Base-by-base conservation (phyloP, 2,797 vertebrate genomes). In the Philypnodon macrostomus region DNA sequence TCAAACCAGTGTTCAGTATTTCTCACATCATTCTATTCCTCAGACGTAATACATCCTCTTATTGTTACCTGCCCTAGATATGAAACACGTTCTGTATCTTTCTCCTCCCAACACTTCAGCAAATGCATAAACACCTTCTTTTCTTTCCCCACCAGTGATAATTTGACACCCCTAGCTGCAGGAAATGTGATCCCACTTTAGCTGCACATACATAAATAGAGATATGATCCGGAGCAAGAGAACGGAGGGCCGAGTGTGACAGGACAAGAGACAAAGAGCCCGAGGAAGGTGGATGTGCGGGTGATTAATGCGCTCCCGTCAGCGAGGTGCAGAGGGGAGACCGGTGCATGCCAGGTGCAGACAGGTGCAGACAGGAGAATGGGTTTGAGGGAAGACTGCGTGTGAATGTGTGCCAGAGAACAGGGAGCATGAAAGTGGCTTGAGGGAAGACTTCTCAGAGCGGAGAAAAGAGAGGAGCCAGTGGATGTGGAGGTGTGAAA, bases 241-340 rank as follows among this genome's bases (percentile, higher is more conserved):
- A 41, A 55, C 29, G 30, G 55, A 30, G 38, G 8, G 53, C n/a
- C 55, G 38, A 65, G 27, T 53, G 37, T 35, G 47, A 38, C 23
- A 60, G 51, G 67, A 57, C 42, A 14, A 58, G 45, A 61, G 46
- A 37, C 38, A 47, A 19, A 64, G 51, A 66, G 50, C 39, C n/a
- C 40, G 39, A 47, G 37, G 68, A 56, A 71, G 47, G 54, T 12
- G 77, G 69, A 75, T 79, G 74, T 65, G 65, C 67, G 64, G 66
- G 86, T 90, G 88, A 90, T 90, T 87, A 89, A 90, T 90, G 87
- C 75, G 77, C 71, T 61, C 64, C 83, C 88, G 85, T 85, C 85
- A 86, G 50, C 81, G 63, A 79, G 80, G 84, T 83, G 82, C 60
- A 83, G 76, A 83, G 81, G 79, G 75, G 84, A 86, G 82, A 84